A percentile compares a stretch with the other conserved stretches of the same genome.
Evolutionary conservation across 2,888 invertebrate genomes (phyloP).

Genomic region (Cosmia trapezina): DNA sequence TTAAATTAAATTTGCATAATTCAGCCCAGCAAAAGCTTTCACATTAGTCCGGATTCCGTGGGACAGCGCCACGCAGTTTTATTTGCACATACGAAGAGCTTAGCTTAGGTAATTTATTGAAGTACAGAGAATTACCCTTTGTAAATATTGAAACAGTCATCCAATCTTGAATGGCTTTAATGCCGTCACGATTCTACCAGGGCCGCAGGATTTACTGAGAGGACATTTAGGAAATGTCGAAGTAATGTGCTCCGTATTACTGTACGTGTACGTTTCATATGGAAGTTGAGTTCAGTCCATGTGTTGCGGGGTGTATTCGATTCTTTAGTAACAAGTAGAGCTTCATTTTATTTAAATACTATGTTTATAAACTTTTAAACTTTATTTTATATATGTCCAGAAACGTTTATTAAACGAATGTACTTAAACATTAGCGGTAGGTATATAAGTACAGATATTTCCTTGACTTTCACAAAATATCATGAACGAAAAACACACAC

Average conservation of each 20-base stretch:
- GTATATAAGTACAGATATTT: background rate
- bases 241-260: conserved; percentile 31
- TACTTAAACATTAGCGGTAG: background rate
- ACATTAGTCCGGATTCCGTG: conserved; percentile 72
- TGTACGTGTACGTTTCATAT: conserved; percentile 27
- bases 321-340: background rate
- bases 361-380: background rate
- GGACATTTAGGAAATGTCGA: conserved; percentile 40
- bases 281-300: conserved; percentile 17
- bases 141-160: conserved; percentile 61
- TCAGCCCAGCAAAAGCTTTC: conserved; percentile 79
- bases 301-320: background rate
- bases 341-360: conserved; percentile 1
- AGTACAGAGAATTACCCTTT: conserved; percentile 52
- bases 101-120: conserved; percentile 55
- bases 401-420: background rate
- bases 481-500: background rate
- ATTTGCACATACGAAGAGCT: conserved; percentile 46
- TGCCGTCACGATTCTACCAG: conserved; percentile 36
- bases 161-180: conserved; percentile 55
- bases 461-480: background rate
- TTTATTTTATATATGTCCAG: background rate
- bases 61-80: conserved; percentile 59
- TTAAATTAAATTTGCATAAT: conserved; percentile 84
- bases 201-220: conserved; percentile 29